phyloP scores from a whole-genome alignment of 1,140 invertebrate species.

The Brachystomella parvula region DNA sequence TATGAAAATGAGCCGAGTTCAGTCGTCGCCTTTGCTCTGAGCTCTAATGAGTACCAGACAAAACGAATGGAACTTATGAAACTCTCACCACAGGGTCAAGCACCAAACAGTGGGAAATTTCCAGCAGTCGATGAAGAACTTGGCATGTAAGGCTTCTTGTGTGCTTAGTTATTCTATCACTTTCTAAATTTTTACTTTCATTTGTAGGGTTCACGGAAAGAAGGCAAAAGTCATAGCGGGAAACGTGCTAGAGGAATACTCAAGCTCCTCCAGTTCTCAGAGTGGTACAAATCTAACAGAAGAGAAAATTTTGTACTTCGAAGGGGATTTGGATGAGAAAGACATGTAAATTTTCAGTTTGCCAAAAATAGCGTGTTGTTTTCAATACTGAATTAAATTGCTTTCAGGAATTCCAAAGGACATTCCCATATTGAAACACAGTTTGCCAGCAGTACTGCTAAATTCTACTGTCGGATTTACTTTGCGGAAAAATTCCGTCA shows the following conservation, averaged over 20 bases:
- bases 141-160: not conserved
- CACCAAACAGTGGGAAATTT: not conserved
- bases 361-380: not conserved
- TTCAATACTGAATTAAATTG: not conserved
- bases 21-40: slow-evolving; percentile 75
- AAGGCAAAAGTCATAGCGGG: not conserved
- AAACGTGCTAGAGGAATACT: not conserved
- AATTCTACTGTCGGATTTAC: slow-evolving; percentile 75
- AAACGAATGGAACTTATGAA: slow-evolving; percentile 48
- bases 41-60: slow-evolving; percentile 61
- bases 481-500: slow-evolving; percentile 78
- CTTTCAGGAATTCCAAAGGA: slow-evolving; percentile 11
- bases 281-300: not conserved
- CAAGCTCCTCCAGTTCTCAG: not conserved
- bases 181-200: slow-evolving; percentile 1
- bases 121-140: slow-evolving; percentile 2
- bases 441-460: slow-evolving; percentile 61
- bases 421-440: slow-evolving; percentile 61
- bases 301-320: not conserved
- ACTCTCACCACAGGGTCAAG: not conserved
- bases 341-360: not conserved
- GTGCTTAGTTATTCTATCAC: not conserved
- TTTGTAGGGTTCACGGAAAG: not conserved
- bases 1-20: slow-evolving; percentile 80
- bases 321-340: slow-evolving; percentile 5